Evolutionary conservation across 1,140 invertebrate genomes (phyloP), one percentile per base, ranked within the genome.

Genomic region (Drosophila arizonae): DNA sequence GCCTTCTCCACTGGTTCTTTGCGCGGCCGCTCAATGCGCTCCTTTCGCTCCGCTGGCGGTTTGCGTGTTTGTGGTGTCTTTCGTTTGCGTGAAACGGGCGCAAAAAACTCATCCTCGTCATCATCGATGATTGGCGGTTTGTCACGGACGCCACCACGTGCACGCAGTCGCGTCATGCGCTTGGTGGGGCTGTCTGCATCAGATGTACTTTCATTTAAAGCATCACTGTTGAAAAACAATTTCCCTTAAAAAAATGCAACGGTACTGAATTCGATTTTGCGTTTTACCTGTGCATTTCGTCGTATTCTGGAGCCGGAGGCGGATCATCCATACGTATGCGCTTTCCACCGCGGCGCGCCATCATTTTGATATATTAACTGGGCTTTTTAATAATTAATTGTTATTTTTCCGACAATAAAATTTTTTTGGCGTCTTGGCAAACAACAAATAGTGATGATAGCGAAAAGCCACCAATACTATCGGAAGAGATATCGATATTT

Each of bases 261-360:
- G 1, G n/a, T 33, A 9, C 28, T 64, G 0, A 9, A 11, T 21
- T 43, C 0, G 10, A 2, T 30, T 17, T 60, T 15, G n/a, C 36
- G 15, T 11, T 51, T 73, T 64, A 81, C 81, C 78, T 72, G 50
- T 78, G 77, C 39, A 86, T 65, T 24, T 87, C 86, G 4, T 90
- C 90, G 56, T 91, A 91, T 39, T 97, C 96, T 90, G 97, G 96
- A 46, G 96, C 96, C 90, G 97, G 96, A 54, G 96, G 96, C 61
- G 96, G 96, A 92, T 97, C 96, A 92, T 97, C 96, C 96, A 98
- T 97, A 46, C 96, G 95, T 85, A 97, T 97, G 60, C 96, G 94
- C 92, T 97, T 97, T 54, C 96, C 97, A 77, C 96, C 96, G 68
- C 96, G 93, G 72, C 96, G 94, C 91, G 96, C 95, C 96, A 97